Conservation (phyloP, 2,113 vertebrate species). For the Grammomys surdaster region DNA sequence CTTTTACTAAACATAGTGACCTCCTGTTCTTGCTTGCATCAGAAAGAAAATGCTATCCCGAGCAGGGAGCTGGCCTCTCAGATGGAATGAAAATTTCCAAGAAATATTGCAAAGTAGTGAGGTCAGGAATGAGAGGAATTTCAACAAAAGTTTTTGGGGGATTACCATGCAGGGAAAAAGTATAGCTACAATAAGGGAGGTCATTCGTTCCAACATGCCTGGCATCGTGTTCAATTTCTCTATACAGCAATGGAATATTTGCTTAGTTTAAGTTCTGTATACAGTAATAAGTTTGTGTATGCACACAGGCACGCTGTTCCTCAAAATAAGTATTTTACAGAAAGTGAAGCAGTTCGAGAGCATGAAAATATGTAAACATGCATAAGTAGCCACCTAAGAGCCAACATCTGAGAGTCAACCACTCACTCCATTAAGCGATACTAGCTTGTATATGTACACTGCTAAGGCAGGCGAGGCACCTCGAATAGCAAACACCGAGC, state of each 20-base stretch:
- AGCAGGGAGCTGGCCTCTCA: background rate
- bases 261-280: background rate
- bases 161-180: background rate
- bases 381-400: background rate
- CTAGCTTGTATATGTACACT: background rate
- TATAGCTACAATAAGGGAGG: background rate
- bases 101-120: background rate
- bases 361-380: background rate
- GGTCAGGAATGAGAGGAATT: background rate
- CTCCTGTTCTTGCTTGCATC: background rate
- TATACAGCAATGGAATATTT: background rate
- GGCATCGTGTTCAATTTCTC: background rate
- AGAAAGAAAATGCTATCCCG: background rate
- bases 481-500: background rate
- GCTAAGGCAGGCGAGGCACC: rapidly evolving
- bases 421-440: background rate
- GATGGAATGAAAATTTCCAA: background rate
- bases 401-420: background rate
- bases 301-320: background rate
- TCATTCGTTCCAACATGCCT: background rate
- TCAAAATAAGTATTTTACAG: background rate
- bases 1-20: background rate
- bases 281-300: background rate
- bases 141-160: background rate
- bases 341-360: background rate